Evolutionary conservation across 2,888 invertebrate genomes (phyloP).

Genomic region (Papilio gigon): DNA sequence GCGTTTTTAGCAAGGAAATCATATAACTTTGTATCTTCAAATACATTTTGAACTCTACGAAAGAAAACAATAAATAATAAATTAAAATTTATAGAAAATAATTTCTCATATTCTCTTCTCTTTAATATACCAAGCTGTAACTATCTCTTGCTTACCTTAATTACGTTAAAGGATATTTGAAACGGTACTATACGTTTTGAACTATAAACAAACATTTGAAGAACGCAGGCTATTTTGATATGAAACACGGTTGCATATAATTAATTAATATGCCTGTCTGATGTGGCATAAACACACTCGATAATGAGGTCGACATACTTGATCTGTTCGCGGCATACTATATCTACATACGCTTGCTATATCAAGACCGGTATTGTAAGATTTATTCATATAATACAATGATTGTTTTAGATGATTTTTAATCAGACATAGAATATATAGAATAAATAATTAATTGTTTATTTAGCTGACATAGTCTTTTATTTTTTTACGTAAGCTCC

Average conservation of each 20-base stretch:
- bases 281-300: constrained; percentile 28
- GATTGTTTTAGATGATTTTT: too few species aligned
- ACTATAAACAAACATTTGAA: constrained; percentile 3
- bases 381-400: background rate
- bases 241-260: constrained; percentile 35
- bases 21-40: background rate
- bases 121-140: too few species aligned
- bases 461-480: too few species aligned
- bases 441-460: too few species aligned
- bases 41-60: too few species aligned
- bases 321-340: constrained; percentile 9
- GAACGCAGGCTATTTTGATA: constrained; percentile 24
- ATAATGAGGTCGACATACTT: constrained; percentile 33
- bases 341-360: background rate
- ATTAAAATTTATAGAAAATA: too few species aligned
- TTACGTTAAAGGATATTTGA: background rate
- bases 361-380: background rate
- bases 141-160: background rate
- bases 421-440: too few species aligned
- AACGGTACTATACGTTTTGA: too few species aligned
- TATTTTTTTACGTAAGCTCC: too few species aligned
- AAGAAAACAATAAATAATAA: too few species aligned
- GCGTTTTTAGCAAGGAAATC: background rate
- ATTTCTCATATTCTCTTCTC: too few species aligned
- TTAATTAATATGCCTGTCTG: constrained; percentile 39